These are phyloP conservation scores for Heliconius hewitsoni DNA, from an alignment of 1,140 invertebrate genomes.

Conservation along the genomic window DNA sequence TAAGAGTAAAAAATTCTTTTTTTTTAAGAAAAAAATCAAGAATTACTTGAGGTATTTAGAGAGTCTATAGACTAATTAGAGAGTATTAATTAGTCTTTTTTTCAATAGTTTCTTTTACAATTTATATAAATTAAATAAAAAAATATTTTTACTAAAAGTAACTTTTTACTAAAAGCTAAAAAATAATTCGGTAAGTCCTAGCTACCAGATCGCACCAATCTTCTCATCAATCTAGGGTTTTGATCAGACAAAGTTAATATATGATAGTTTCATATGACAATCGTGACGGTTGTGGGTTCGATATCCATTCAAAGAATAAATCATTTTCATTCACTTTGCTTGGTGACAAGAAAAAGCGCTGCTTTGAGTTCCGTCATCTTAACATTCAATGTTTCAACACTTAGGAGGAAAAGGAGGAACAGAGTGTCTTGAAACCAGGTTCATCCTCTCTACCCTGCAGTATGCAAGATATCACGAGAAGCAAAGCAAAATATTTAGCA, in stretches of 20 bases:
- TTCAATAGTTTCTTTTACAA: not conserved
- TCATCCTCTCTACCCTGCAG: not conserved
- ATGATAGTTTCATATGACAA: too few relatives aligned
- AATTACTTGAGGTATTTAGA: not conserved
- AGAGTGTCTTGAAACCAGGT: not conserved
- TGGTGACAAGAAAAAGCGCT: not conserved
- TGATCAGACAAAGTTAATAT: too few relatives aligned
- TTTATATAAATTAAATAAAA: too few relatives aligned
- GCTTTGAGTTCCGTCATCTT: not conserved
- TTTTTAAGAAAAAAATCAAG: not conserved
- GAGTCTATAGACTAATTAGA: conserved; percentile 1
- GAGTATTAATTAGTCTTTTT: too few relatives aligned
- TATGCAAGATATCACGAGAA: not conserved
- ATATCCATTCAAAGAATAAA: not conserved
- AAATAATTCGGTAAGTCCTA: too few relatives aligned
- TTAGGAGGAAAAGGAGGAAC: not conserved
- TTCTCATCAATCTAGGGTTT: too few relatives aligned
- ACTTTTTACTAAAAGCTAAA: too few relatives aligned
- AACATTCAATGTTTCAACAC: not conserved
- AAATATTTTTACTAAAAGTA: too few relatives aligned
- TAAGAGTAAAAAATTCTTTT: not conserved
- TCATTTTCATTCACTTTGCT: not conserved
- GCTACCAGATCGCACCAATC: too few relatives aligned
- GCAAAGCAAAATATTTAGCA: not conserved
- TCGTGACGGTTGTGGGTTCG: not conserved